Percentiles rank a stretch among this genome's conserved stretches.
phyloP scores from a whole-genome alignment of 2,113 vertebrate species.

The Zosterops borbonicus region DNA sequence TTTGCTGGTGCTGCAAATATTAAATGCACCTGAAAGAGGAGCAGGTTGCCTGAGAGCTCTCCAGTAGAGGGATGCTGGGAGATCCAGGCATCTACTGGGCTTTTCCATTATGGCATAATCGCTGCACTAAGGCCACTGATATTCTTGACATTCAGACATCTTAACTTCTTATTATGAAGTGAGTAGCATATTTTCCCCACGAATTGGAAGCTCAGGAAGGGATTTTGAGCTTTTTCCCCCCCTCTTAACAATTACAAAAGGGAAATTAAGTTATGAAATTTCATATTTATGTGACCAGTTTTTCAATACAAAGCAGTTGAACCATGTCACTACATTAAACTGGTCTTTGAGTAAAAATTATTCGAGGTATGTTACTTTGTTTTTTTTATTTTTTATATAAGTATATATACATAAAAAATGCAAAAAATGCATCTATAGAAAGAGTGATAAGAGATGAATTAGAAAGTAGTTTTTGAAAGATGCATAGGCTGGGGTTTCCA shows the following conservation, averaged over 20 bases:
- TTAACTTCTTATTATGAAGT: constrained; percentile 62
- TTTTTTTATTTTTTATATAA: neutral
- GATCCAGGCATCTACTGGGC: constrained; percentile 58
- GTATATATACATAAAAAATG: neutral
- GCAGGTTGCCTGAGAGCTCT: constrained; percentile 67
- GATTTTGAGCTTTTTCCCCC: neutral
- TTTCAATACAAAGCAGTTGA: neutral
- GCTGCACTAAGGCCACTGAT: constrained; percentile 3
- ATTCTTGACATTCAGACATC: constrained; percentile 55
- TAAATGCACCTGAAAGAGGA: constrained; percentile 86
- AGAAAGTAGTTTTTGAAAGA: neutral
- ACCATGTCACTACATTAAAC: neutral
- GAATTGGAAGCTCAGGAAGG: neutral
- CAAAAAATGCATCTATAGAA: neutral
- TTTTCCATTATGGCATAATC: constrained; percentile 53
- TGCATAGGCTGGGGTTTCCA: neutral
- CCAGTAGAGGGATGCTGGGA: constrained; percentile 67
- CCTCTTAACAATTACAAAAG: constrained; percentile 1
- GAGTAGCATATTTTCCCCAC: neutral
- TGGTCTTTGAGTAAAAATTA: neutral
- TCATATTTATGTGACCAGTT: neutral
- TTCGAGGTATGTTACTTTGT: neutral
- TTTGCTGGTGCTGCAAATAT: constrained; percentile 93
- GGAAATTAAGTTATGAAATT: constrained; percentile 35
- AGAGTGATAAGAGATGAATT: neutral